Percentiles rank a stretch among this genome's conserved stretches.
Evolutionary conservation across 2,888 invertebrate genomes (phyloP).

Genomic region (Apotomis turbidana): DNA sequence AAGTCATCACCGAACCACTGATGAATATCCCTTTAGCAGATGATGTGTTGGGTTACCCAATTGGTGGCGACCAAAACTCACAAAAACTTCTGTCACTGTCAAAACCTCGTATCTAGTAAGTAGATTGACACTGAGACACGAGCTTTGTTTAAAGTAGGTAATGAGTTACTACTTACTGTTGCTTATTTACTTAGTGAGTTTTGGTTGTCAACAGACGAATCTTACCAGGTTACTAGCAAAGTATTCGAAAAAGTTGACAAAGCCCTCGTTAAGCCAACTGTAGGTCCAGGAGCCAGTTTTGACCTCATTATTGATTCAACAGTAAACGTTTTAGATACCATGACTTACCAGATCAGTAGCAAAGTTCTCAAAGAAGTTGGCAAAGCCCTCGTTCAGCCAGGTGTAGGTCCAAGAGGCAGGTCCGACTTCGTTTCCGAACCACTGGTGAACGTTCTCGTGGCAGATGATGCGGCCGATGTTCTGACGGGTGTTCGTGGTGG

Average conservation of each 20-base stretch:
- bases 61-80: too few relatives aligned
- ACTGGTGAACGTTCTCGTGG: slow-evolving; percentile 88
- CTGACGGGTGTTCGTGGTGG: slow-evolving; percentile 68
- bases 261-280: slow-evolving; percentile 90
- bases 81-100: too few relatives aligned
- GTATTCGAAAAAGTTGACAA: slow-evolving; percentile 88
- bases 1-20: too few relatives aligned
- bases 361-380: slow-evolving; percentile 87
- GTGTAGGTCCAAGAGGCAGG: slow-evolving; percentile 88
- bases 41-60: too few relatives aligned
- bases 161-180: too few relatives aligned
- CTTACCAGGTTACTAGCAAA: slow-evolving; percentile 82
- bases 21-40: too few relatives aligned
- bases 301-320: slow-evolving; percentile 76
- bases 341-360: slow-evolving; percentile 80
- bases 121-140: too few relatives aligned
- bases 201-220: too few relatives aligned
- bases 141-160: too few relatives aligned
- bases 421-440: slow-evolving; percentile 91
- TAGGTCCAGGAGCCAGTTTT: slow-evolving; percentile 85
- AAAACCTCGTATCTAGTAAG: too few relatives aligned
- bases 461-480: slow-evolving; percentile 81
- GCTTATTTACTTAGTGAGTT: too few relatives aligned
- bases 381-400: slow-evolving; percentile 91
- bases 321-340: too few relatives aligned